Conservation (phyloP, 2,888 invertebrate species). For the Drosophila subquinaria region DNA sequence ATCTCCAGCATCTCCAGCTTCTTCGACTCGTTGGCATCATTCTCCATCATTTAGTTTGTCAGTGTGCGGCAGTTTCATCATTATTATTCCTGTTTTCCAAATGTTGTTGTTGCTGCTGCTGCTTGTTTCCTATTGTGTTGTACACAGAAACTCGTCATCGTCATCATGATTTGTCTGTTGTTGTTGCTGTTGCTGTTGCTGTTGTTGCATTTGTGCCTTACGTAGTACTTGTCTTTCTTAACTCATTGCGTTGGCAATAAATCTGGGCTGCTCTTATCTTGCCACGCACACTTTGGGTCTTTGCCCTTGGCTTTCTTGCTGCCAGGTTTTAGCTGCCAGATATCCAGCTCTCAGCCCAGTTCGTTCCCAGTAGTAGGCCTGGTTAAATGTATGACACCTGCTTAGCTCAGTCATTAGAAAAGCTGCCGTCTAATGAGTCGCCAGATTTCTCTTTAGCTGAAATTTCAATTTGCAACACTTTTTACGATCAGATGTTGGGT, state of each 20-base stretch:
- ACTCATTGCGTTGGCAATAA: constrained; percentile 85
- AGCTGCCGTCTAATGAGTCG: constrained; percentile 56
- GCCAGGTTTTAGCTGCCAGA: constrained; percentile 4
- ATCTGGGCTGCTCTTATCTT: constrained; percentile 83
- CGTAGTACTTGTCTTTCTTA: constrained; percentile 84
- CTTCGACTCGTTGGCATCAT: constrained; percentile 60
- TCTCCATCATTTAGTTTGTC: constrained; percentile 82
- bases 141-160: constrained; percentile 69
- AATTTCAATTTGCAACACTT: constrained; percentile 67
- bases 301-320: constrained; percentile 15
- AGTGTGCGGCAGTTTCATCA: constrained; percentile 81
- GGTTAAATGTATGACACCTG: constrained; percentile 69
- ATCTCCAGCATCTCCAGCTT: constrained; percentile 23
- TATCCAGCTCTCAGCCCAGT: constrained; percentile 5
- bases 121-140: constrained; percentile 53
- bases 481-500: constrained; percentile 46
- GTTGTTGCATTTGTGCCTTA: constrained; percentile 62
- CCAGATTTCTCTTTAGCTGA: neutral
- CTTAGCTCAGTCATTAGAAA: constrained; percentile 58
- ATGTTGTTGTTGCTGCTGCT: constrained; percentile 42
- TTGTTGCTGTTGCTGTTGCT: constrained; percentile 27
- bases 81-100: constrained; percentile 70
- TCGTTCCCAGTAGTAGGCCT: constrained; percentile 24
- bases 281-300: constrained; percentile 54
- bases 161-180: constrained; percentile 51